Base-by-base conservation (phyloP, 2,888 invertebrate species). In the Lingula anatina region DNA sequence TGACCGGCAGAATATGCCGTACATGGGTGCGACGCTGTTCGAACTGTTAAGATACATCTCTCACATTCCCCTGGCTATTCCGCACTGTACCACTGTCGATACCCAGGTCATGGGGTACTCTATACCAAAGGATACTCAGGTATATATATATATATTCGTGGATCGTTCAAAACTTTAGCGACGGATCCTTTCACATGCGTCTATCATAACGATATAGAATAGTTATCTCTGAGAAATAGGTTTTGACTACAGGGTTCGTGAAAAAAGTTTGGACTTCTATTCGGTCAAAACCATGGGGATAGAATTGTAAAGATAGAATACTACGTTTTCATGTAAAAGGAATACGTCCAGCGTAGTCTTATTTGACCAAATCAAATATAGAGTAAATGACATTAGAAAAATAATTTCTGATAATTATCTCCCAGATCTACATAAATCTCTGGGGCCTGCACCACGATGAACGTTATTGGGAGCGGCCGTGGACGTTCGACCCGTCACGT, bases 361-460 rank as follows among this genome's bases (percentile, higher is more conserved):
- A n/a, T n/a, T 31, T 31, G 9, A 15, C 31, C 31, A 7, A 15
- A 12, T 35, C 12, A n/a, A 35, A 15, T 35, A 35, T n/a, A 15
- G 35, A 35, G 12, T 35, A 12, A 35, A 12, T 7, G 12, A 45
- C 20, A 39, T 36, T 45, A 18, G 7, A 5, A 44, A 28, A 5
- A 12, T 7, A 9, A 23, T 24, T 12, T 12, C 25, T 20, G 38
- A n/a, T n/a, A n/a, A n/a, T n/a, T 24, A 15, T 4, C 37, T 45
- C 44, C 1, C 42, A 71, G 71, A 64, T 70, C 2, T 64, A 69
- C 48, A 62, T 70, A 3, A 71, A 71, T 48, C 54, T 70, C 5
- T 71, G 71, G 71, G 56, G 64, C 4, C 26, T 66, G 20, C 70
- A 70, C 42, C 71, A 69, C 42, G 64, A 67, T 52, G 56, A 57